These are phyloP conservation scores for Sphaeridia pumilis DNA, from an alignment of 2,888 invertebrate genomes.

Conservation along the genomic window DNA sequence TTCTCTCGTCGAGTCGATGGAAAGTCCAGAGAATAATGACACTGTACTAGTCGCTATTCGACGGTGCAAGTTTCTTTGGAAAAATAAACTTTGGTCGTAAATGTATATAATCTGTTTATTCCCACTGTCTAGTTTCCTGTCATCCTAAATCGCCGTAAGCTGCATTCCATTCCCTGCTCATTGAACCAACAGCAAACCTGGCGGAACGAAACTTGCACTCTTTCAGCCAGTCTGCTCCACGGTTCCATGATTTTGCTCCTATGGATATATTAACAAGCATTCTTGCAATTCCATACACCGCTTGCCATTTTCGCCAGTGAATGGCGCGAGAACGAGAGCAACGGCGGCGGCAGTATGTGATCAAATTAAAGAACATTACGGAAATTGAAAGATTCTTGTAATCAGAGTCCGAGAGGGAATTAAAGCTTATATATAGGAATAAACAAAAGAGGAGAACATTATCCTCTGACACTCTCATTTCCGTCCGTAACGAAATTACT, in stretches of 20 bases:
- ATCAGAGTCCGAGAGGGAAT: background rate
- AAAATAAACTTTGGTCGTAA: constrained; percentile 2
- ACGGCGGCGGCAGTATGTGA: too few species aligned
- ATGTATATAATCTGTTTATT: constrained; percentile 4
- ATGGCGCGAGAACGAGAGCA: too few species aligned
- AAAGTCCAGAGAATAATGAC: background rate
- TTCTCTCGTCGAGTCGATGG: background rate
- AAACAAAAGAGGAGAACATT: constrained; percentile 2
- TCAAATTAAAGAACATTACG: too few species aligned
- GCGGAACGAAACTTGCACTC: too few species aligned
- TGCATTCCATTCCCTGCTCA: too few species aligned
- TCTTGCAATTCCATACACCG: too few species aligned
- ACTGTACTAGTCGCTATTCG: background rate
- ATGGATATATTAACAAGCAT: too few species aligned
- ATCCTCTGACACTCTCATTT: constrained; percentile 3
- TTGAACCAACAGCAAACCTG: too few species aligned
- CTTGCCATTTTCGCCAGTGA: too few species aligned
- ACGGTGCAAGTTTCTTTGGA: too few species aligned
- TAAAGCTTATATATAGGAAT: background rate
- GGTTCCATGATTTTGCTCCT: too few species aligned
- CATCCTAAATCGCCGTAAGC: background rate
- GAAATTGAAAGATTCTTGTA: constrained; percentile 3
- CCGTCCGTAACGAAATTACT: background rate
- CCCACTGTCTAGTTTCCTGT: background rate
- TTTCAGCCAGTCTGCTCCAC: too few species aligned